Evolutionary conservation across 1,140 invertebrate species (phyloP), one percentile per base, ranked within the genome.

Genomic region (Drosophila punjabiensis): DNA sequence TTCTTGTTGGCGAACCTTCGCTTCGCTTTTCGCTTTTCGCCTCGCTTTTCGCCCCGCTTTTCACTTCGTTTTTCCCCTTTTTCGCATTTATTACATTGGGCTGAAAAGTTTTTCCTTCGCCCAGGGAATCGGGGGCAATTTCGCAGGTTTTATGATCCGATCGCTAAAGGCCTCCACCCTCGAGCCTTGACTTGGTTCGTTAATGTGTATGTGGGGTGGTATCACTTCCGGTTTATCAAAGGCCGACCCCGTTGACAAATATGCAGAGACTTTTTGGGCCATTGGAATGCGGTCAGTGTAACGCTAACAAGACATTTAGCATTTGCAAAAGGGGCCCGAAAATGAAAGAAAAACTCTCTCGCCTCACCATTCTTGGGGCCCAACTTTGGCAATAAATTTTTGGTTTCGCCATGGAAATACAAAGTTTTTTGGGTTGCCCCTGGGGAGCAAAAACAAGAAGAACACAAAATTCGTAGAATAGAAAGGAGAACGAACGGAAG

Each of bases 371-470:
- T 74, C 71, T 68, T 73, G 67, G 77, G 77, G 56, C 61, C 48
- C 58, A 88, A 90, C 79, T 90, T 90, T 82, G 79, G 87, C 77
- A 86, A 90, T 90, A 90, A 90, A 90, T 90, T 90, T 79, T 79
- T 76, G 76, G 82, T 82, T 77, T 80, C 24, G 59, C 79, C 56
- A 75, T 69, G 58, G 71, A 74, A 75, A 75, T 62, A 62, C 37
- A 75, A 52, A 74, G 18, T 66, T 87, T 88, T 77, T 75, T 32
- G 63, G 80, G 43, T 73, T 67, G 53, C 43, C 39, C 50, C 62
- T 43, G 59, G 64, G 60, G 64, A 53, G 28, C 30, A 55, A 24
- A 24, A 50, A 37, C 8, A 24, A 52, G 16, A 2, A 13, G 28
- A 20, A 62, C 20, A 24, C 20, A 24, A 33, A 32, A 50, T 52